Conservation (phyloP, 2,888 invertebrate species). For the Phengaris arion region DNA sequence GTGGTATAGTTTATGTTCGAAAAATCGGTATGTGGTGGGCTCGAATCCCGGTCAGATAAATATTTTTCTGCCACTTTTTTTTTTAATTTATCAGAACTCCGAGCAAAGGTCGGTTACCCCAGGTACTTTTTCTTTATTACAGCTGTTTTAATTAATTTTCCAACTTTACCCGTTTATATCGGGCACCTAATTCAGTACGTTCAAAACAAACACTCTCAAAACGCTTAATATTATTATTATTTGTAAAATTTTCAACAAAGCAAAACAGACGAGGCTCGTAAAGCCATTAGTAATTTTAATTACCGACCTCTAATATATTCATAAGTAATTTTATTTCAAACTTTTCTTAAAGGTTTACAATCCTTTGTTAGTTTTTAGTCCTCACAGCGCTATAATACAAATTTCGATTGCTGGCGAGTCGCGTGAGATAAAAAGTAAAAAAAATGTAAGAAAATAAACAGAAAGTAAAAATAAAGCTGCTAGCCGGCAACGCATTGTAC, state of each 20-base stretch:
- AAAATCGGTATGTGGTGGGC: no score
- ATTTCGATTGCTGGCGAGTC: constrained; percentile 23
- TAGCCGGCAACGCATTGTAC: neutral
- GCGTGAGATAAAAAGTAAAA: constrained; percentile 12
- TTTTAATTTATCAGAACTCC: no score
- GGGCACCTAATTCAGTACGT: no score
- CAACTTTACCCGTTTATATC: neutral
- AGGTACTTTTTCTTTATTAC: neutral
- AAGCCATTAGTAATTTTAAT: neutral
- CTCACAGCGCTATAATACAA: constrained; percentile 15
- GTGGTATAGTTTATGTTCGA: no score
- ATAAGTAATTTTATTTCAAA: neutral
- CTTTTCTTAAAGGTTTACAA: neutral
- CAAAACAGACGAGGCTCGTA: neutral
- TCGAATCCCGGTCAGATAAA: no score
- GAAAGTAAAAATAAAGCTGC: neutral
- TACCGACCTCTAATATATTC: neutral
- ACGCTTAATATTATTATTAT: no score
- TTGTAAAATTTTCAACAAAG: no score
- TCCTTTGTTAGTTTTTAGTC: constrained; percentile 19
- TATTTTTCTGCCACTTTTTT: no score
- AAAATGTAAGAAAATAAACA: constrained; percentile 6
- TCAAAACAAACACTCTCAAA: no score
- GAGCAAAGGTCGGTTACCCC: no score
- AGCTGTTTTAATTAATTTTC: neutral